Base-by-base conservation (phyloP, 2,888 invertebrate species). In the Cybosia mesomella region DNA sequence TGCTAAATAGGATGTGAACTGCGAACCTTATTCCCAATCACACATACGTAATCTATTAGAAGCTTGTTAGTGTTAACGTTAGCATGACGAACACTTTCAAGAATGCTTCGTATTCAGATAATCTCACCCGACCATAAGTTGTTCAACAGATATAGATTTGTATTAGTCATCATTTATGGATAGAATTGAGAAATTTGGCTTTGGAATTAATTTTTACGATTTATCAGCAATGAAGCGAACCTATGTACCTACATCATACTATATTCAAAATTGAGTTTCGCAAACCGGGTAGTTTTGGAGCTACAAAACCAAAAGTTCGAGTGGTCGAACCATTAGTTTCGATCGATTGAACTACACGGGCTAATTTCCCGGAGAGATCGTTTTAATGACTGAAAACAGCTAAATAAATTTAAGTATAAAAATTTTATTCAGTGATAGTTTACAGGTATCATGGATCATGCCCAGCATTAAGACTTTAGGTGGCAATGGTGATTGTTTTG, bases 111-210 rank as follows among this genome's bases (percentile, higher is more conserved):
- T 55, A 24, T 39, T 54, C 13, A 62, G 74, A 76, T 76, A 67
- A 79, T 79, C 70, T 70, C 34, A 68, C 66, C 63, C 57, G 32
- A 53, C 43, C n/a, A 36, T 64, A 68, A 71, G 76, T 54, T 22
- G 66, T 72, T 69, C 54, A 34, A 65, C 74, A 77, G 67, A 76
- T 77, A 79, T 62, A 74, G 74, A 74, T 70, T 76, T 64, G 55
- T 65, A 55, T 77, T 71, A 76, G 79, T 77, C 79, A 58, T 57
- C 57, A 32, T 57, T 24, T 28, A 54, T 22, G 10, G 11, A 22
- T 22, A 55, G 18, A 13, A 55, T 55, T 55, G 24, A 28, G 55
- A 24, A 15, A 13, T 15, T 24, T 28, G 24, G 24, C 7, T 24
- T 15, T 24, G 15, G 10, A 22, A 22, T 8, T 22, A 24, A 55